phyloP scores from a whole-genome alignment of 2,888 invertebrate genomes.

The Microplitis deprimator region DNA sequence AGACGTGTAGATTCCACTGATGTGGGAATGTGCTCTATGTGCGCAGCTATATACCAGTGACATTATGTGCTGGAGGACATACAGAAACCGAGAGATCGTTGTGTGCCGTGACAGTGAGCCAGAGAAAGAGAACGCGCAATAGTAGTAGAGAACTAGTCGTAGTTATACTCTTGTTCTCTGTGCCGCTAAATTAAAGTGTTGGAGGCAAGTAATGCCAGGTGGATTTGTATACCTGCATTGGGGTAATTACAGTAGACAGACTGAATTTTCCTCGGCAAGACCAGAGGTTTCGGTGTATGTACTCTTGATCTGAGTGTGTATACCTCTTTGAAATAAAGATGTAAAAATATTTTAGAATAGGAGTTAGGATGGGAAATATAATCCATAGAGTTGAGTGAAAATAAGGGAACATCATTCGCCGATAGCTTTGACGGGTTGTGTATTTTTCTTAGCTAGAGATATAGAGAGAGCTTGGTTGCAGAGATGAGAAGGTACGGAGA shows the following conservation, averaged over 20 bases:
- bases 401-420: conserved; percentile 39
- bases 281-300: neutral
- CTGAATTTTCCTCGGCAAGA: neutral
- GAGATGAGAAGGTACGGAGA: conserved; percentile 46
- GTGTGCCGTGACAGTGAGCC: too few relatives aligned
- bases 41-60: conserved; percentile 35
- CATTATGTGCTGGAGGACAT: conserved; percentile 39
- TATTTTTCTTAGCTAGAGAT: conserved; percentile 46
- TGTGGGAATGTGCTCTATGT: conserved; percentile 12
- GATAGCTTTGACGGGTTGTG: conserved; percentile 50
- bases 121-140: too few relatives aligned
- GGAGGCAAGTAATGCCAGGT: conserved; percentile 8
- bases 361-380: too few relatives aligned
- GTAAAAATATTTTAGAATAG: too few relatives aligned
- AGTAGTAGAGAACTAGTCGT: neutral
- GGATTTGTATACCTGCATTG: conserved; percentile 28
- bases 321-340: too few relatives aligned
- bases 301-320: too few relatives aligned
- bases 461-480: conserved; percentile 45
- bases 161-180: neutral
- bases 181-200: conserved; percentile 28
- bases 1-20: conserved; percentile 33
- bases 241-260: conserved; percentile 22
- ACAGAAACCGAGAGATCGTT: conserved; percentile 31
- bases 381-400: conserved; percentile 10